Conservation (phyloP, 2,888 invertebrate genomes). For the Liopterus haemorrhoidalis region DNA sequence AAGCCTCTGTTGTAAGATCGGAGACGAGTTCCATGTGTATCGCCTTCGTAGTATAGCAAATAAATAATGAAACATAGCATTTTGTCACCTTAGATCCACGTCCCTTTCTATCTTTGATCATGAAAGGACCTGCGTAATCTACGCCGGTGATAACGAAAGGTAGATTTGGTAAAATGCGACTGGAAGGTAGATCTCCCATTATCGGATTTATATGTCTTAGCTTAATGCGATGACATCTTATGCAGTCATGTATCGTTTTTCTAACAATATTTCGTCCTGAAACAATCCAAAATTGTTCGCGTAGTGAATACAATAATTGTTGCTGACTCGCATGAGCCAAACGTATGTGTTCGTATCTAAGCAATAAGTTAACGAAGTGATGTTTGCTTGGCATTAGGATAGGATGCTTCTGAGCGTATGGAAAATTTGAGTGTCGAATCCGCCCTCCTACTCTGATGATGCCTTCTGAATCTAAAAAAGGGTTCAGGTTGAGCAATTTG, state of each 20-base stretch:
- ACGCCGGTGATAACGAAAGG: slow-evolving; percentile 4
- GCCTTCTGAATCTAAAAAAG: background rate
- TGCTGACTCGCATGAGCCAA: slow-evolving; percentile 32
- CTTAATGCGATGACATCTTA: slow-evolving; percentile 1
- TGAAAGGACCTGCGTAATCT: slow-evolving; percentile 8
- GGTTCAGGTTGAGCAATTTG: no score
- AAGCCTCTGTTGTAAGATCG: slow-evolving; percentile 25
- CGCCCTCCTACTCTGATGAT: slow-evolving; percentile 15
- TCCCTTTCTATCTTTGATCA: background rate
- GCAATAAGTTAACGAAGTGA: slow-evolving; percentile 2
- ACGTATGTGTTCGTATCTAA: slow-evolving; percentile 20
- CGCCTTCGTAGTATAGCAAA: slow-evolving; percentile 31
- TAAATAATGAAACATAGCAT: slow-evolving; percentile 27
- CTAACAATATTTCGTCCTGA: slow-evolving; percentile 12
- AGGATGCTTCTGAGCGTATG: slow-evolving; percentile 5
- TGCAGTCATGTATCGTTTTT: slow-evolving; percentile 8
- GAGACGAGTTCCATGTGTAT: slow-evolving; percentile 29
- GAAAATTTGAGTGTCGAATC: slow-evolving; percentile 6
- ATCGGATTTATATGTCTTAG: background rate
- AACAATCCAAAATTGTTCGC: slow-evolving; percentile 15
- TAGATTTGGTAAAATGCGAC: slow-evolving; percentile 26
- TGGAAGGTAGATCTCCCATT: slow-evolving; percentile 10
- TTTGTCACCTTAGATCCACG: slow-evolving; percentile 10
- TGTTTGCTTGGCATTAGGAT: slow-evolving; percentile 5
- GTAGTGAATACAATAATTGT: slow-evolving; percentile 25